Base-by-base conservation (phyloP, 2,888 invertebrate genomes). In the Desoria tigrina region DNA sequence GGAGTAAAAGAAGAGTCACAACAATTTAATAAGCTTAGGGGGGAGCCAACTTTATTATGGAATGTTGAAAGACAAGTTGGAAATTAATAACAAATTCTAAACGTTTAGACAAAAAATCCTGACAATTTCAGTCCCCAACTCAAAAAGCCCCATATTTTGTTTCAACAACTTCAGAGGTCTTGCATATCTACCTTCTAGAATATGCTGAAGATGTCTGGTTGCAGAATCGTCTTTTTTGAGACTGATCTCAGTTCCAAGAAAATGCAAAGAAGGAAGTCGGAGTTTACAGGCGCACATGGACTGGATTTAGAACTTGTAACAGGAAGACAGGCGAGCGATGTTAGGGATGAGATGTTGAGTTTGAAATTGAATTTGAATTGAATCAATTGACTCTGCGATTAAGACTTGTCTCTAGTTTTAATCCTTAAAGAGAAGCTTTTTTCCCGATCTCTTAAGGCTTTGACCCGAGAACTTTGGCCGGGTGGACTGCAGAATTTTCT, bases 301-400 rank as follows among this genome's bases (percentile, higher is more conserved):
- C 51, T 51, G 51, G 26, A 51, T 51, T 51, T 51, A 51, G 51
- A 16, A 16, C 16, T 45, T n/a, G n/a, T n/a, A n/a, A n/a, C n/a
- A 21, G 16, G 45, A 26, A 51, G 51, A 24, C 51, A 51, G 26
- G 18, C 4, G 4, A 51, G 26, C 24, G 6, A 11, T 4, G 24
- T 7, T 24, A 3, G 24, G 26, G 14, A 26, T 14, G 51, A 51
- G 51, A 51, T 7, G 26, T 51, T 14, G 26, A 24, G 51, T 11
- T 51, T 51, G 24, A 51, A 51, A 51, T 51, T 51, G 51, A 26
- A 16, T 24, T 51, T 51, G 26, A 51, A 51, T 51, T 51, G 51
- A 51, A 51, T 26, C 23, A 21, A 26, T 26, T 51, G 51, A 51
- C 4, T 18, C 21, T 45, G 45, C 16, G n/a, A 51, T 51, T 51